Percentiles rank a stretch among this genome's conserved stretches.
These are phyloP conservation scores for Podarcis lilfordi DNA, from an alignment of 2,797 vertebrate genomes.

Conservation along the genomic window DNA sequence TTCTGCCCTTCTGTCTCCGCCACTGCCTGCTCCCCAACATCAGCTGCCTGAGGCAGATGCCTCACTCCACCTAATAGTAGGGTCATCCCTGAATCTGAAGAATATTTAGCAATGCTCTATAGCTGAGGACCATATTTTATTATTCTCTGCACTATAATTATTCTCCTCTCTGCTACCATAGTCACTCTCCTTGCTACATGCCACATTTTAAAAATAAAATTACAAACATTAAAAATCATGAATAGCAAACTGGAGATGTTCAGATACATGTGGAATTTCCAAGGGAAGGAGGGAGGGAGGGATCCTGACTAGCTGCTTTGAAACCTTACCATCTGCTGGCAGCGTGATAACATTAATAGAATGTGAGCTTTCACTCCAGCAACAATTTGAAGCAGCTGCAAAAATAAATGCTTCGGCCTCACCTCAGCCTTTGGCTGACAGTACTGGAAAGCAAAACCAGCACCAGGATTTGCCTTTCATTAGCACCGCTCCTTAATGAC, in stretches of 20 bases:
- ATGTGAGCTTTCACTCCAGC: constrained; percentile 14
- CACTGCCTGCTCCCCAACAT: too few species aligned
- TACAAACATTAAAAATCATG: constrained; percentile 21
- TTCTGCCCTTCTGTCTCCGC: too few species aligned
- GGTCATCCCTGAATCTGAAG: too few species aligned
- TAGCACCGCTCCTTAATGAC: constrained; percentile 5
- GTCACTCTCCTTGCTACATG: not conserved
- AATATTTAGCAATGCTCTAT: not conserved
- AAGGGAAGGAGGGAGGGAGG: not conserved
- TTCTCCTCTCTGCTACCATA: too few species aligned
- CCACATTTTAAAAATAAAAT: not conserved
- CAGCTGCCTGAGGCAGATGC: too few species aligned
- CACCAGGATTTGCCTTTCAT: not conserved
- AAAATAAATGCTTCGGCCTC: constrained; percentile 8
- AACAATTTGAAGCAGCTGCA: constrained; percentile 28
- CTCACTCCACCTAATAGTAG: too few species aligned
- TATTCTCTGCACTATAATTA: too few species aligned
- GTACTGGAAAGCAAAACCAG: not conserved
- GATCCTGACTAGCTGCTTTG: constrained; percentile 14
- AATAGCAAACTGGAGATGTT: constrained; percentile 13
- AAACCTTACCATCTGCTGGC: constrained; percentile 20
- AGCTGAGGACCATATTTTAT: not conserved
- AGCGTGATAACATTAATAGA: constrained; percentile 4
- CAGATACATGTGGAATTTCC: constrained; percentile 10
- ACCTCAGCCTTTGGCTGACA: constrained; percentile 17